These are phyloP conservation scores for Hartigia nigra DNA, from an alignment of 2,888 invertebrate species.

Conservation along the genomic window DNA sequence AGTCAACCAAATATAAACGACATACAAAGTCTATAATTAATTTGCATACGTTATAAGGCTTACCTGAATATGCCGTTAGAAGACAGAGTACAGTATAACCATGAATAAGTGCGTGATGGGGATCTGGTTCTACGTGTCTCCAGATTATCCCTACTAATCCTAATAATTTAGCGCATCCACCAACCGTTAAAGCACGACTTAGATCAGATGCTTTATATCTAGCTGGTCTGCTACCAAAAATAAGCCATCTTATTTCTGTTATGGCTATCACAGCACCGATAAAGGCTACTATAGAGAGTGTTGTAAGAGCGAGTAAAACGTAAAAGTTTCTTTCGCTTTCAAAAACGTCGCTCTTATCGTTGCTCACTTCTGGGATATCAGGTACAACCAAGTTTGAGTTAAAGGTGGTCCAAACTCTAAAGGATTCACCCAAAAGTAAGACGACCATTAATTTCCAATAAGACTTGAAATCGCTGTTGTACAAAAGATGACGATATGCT, in stretches of 20 bases:
- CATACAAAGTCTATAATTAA: not conserved
- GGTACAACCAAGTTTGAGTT: constrained; percentile 19
- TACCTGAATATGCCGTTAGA: constrained; percentile 75
- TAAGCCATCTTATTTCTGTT: constrained; percentile 55
- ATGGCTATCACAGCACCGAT: constrained; percentile 41
- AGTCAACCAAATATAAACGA: not conserved
- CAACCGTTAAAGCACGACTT: constrained; percentile 53
- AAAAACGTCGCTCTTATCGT: constrained; percentile 29
- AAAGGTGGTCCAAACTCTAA: constrained; percentile 72
- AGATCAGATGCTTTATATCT: constrained; percentile 50
- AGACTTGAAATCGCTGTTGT: constrained; percentile 81
- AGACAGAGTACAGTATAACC: constrained; percentile 75
- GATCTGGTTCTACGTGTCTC: constrained; percentile 52
- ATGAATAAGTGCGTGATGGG: constrained; percentile 69
- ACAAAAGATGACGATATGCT: constrained; percentile 87
- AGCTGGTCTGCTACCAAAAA: constrained; percentile 35
- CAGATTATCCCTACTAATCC: constrained; percentile 58
- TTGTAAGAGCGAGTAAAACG: constrained; percentile 50
- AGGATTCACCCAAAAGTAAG: constrained; percentile 83
- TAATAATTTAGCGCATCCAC: constrained; percentile 59
- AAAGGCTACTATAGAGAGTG: constrained; percentile 50
- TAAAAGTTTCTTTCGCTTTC: constrained; percentile 57
- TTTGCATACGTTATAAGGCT: constrained; percentile 8
- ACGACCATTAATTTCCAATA: constrained; percentile 86
- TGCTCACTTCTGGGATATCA: constrained; percentile 7